Evolutionary conservation across 2,113 vertebrate species (phyloP), one percentile per base, ranked within the genome.

Genomic region (Hydropotes inermis): DNA sequence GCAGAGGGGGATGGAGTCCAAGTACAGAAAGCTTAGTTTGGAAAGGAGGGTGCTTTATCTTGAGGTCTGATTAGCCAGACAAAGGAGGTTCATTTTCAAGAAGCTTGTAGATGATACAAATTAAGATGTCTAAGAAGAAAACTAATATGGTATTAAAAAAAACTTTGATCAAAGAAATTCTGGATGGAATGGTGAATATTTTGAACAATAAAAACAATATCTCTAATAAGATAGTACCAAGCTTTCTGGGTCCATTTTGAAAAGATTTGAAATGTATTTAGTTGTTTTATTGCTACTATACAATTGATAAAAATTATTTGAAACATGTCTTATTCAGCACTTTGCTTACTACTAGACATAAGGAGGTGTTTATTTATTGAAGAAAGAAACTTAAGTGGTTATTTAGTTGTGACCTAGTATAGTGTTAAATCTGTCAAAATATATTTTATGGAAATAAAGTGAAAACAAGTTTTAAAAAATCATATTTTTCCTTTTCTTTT

Each of bases 401-500:
- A 91, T 43, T 84, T 96, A 64, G 7, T 91, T 96, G 45, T 94
- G 43, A 78, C 39, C 14, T 47, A 61, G 64, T 94, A 84, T 1
- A 93, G 39, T 92, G 64, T 10, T 97, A 25, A 96, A 86, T 54
- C 55, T 93, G 64, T 82, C 61, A 96, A 83, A 96, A 90, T 90
- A 54, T 45, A 82, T 91, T 92, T 98, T 96, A 79, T 95, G 78
- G 50, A 76, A 67, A 27, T 97, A 78, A 90, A 97, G 61, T 97
- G 55, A 96, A 98, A 97, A 76, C 47, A 97, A 88, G 30, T 86
- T 60, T 60, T 50, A n/a, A 94, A 97, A 95, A 91, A 50, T 97
- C 12, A 5, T 55, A 78, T 95, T 86, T 97, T 85, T 16, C 33
- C 45, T 55, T 98, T 98, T 95, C 74, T 94, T 98, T 98, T 97